These are phyloP conservation scores for Platycheirus albimanus DNA, from an alignment of 2,888 invertebrate genomes.

Conservation along the genomic window DNA sequence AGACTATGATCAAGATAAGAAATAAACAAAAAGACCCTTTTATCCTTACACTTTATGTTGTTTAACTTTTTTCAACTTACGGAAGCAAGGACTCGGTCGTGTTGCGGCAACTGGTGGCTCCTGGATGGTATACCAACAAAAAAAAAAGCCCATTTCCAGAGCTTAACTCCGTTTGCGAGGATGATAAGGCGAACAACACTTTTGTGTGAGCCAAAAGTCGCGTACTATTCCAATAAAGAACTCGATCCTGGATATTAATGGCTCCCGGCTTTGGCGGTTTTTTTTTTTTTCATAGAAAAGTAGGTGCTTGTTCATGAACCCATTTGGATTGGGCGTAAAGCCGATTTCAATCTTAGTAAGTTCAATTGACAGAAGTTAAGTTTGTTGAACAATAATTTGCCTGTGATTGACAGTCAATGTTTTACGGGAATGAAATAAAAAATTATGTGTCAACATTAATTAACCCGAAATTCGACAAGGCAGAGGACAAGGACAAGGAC, in stretches of 20 bases:
- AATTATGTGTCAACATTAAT: constrained; percentile 23
- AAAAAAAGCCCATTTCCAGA: constrained; percentile 42
- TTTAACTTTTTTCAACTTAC: constrained; percentile 18
- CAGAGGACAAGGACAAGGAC: too few species aligned
- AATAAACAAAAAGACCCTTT: not conserved
- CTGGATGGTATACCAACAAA: too few species aligned
- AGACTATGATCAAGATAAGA: constrained; percentile 40
- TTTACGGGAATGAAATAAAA: not conserved
- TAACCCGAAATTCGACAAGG: not conserved
- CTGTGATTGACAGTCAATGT: constrained; percentile 13
- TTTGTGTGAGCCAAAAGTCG: constrained; percentile 2
- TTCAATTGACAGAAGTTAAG: not conserved
- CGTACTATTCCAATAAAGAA: not conserved
- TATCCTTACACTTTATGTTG: not conserved
- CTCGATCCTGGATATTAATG: too few species aligned
- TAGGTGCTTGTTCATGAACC: not conserved
- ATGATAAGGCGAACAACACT: constrained; percentile 2
- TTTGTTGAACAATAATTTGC: constrained; percentile 18
- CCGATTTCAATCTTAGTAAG: not conserved
- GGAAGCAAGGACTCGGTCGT: not conserved
- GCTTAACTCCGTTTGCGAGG: constrained; percentile 12
- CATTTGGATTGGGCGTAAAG: not conserved
- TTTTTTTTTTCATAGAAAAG: too few species aligned
- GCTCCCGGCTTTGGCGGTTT: too few species aligned
- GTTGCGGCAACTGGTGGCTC: constrained; percentile 50